Evolutionary conservation across 1,140 invertebrate genomes (phyloP).

Genomic region (Drosophila athabasca): DNA sequence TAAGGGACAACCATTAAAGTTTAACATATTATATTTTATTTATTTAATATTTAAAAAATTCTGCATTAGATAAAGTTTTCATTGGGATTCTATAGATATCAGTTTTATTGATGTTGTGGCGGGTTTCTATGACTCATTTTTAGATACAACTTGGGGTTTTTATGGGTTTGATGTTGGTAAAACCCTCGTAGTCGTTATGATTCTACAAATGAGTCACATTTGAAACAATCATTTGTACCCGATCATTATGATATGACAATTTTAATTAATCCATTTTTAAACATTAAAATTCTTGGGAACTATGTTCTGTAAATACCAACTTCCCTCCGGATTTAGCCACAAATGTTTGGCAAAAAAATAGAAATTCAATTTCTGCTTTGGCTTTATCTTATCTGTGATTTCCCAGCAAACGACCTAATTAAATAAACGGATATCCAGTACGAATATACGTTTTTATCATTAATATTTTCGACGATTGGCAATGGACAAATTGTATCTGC

Average conservation of each 20-base stretch:
- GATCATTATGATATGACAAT: too few species aligned
- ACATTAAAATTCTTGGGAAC: conserved; percentile 7
- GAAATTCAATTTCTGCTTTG: conserved; percentile 14
- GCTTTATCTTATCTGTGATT: conserved; percentile 48
- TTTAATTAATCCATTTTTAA: conserved; percentile 3
- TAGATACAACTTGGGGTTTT: conserved; percentile 2
- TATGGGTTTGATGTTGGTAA: too few species aligned
- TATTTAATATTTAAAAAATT: not conserved
- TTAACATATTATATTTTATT: too few species aligned
- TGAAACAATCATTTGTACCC: not conserved
- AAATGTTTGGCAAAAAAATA: conserved; percentile 6
- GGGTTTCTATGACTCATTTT: conserved; percentile 11
- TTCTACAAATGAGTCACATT: too few species aligned
- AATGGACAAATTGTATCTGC: conserved; percentile 72
- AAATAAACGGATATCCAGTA: conserved; percentile 2
- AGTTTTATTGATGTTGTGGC: not conserved
- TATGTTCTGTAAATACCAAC: conserved; percentile 7
- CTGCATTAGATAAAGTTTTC: not conserved
- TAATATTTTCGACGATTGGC: conserved; percentile 37
- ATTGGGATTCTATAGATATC: not conserved
- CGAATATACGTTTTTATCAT: conserved; percentile 13
- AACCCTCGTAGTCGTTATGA: too few species aligned
- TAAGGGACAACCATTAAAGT: too few species aligned
- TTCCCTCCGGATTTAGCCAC: not conserved
- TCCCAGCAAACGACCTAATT: conserved; percentile 16